Evolutionary conservation across 2,888 invertebrate species (phyloP), one percentile per base, ranked within the genome.

Genomic region (Argyra leucocephala): DNA sequence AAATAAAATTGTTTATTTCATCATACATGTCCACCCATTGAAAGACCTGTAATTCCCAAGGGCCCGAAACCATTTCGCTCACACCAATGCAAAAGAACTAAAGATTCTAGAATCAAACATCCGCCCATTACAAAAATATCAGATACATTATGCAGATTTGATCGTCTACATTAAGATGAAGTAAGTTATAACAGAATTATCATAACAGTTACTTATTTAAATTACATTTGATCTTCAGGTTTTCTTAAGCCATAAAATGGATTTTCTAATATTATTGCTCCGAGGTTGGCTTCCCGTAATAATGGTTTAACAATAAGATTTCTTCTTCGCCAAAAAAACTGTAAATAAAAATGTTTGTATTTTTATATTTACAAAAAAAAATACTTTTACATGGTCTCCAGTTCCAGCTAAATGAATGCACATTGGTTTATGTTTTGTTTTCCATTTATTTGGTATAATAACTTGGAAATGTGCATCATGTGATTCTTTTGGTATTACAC

Each of bases 101-200:
- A 81, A 58, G 93, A 90, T 82, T 99, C 99, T 72, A 97, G 83
- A 69, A 98, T 91, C 67, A 99, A 82, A 75, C 96, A 94, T 60
- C 95, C 97, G 66, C 98, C 98, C 98, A 99, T 99, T 70, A 98
- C 93, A 83, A 99, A 97, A 76, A 99, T 90, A 78, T 99, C 98
- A 22, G 94, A 93, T 4, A 98, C 97, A 81, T 97, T 92, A 76
- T 91, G 91, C 63, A 99, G 85, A 73, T 91, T 89, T 1, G 96
- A 97, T 48, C 96, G 88, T 67, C 91, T 92, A 67, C 61, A 70
- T 71, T 23, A 36, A 61, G n/a, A 31, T 26, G 31, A 37, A 65
- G 36, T 63, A 58, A 36, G 62, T 48, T 48, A 48, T 48, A 6
- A 66, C 37, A 57, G 37, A 63, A 37, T 31, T 48, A 10, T 26